Evolutionary conservation across 2,113 vertebrate genomes (phyloP).

Genomic region (Epinephelus moara): DNA sequence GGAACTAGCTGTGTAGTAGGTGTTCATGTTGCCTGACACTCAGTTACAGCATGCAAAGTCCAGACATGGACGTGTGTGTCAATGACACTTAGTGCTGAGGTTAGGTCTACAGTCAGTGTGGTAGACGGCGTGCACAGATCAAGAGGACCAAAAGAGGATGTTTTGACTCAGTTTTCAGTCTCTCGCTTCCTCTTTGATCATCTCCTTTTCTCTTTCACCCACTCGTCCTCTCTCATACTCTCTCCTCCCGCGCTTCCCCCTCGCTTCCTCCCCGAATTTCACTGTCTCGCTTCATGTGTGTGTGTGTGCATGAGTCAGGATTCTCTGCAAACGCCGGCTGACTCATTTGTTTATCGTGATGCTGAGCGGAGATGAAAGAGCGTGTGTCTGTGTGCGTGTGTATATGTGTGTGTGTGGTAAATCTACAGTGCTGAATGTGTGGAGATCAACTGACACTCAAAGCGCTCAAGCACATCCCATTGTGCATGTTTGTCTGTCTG

Average conservation of each 20-base stretch:
- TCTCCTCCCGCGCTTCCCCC: background rate
- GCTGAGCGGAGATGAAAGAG: constrained; percentile 41
- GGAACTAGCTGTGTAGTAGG: too few species aligned
- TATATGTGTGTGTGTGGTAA: constrained; percentile 8
- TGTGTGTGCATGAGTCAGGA: constrained; percentile 49
- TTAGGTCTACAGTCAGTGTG: background rate
- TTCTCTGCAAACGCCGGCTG: constrained; percentile 40
- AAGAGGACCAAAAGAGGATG: constrained; percentile 12
- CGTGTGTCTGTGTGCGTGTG: constrained; percentile 19
- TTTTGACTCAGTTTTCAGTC: constrained; percentile 11
- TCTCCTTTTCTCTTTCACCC: constrained; percentile 5
- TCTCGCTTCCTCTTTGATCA: constrained; percentile 18
- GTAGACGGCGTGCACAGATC: background rate
- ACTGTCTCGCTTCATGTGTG: background rate
- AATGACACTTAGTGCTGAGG: background rate
- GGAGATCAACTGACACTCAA: constrained; percentile 45
- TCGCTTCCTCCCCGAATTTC: constrained; percentile 10
- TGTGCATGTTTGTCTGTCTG: constrained; percentile 38
- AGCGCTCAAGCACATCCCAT: constrained; percentile 19
- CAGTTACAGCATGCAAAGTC: background rate
- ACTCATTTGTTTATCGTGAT: constrained; percentile 65
- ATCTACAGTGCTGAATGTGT: constrained; percentile 31
- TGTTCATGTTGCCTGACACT: too few species aligned
- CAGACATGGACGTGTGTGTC: background rate
- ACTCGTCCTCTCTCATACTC: background rate